A percentile compares a stretch with the other conserved stretches of the same genome.
phyloP scores from a whole-genome alignment of 2,888 invertebrate species.

The Creontiades dilutus region DNA sequence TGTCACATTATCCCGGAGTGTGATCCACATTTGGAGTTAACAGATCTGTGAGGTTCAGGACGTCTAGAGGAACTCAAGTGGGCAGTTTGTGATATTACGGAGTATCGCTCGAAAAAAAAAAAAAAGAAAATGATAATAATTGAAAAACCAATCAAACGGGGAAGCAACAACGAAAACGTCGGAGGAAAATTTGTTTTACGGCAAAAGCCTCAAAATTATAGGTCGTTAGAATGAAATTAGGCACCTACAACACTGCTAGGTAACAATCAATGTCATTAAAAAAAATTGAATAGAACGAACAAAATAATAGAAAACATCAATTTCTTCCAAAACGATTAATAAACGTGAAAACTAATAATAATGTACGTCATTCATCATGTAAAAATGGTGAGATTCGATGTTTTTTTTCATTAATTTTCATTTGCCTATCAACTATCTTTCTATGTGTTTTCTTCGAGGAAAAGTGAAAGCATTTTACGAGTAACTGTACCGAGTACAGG shows the following conservation, averaged over 20 bases:
- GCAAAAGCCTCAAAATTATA: not conserved
- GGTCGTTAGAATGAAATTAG: not conserved
- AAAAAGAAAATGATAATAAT: not conserved
- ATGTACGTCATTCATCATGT: not conserved
- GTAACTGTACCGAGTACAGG: constrained; percentile 15
- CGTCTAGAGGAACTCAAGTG: constrained; percentile 59
- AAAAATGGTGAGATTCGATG: constrained; percentile 12
- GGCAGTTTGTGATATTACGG: constrained; percentile 44
- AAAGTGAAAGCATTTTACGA: not conserved
- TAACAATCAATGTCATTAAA: too few species aligned
- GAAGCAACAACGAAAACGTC: not conserved
- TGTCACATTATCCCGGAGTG: constrained; percentile 48
- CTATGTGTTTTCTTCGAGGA: not conserved
- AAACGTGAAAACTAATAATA: not conserved
- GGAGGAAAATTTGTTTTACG: not conserved
- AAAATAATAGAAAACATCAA: not conserved
- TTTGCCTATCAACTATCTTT: not conserved
- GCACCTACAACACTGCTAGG: too few species aligned
- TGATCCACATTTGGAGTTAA: constrained; percentile 27
- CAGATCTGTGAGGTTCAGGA: constrained; percentile 65
- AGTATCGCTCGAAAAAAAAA: not conserved
- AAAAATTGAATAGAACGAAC: not conserved
- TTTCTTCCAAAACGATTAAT: constrained; percentile 16
- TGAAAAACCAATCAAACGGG: too few species aligned
- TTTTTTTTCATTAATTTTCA: not conserved